Evolutionary conservation across 1,140 invertebrate species (phyloP), one percentile per base, ranked within the genome.

Genomic region (Drepana arcuata): DNA sequence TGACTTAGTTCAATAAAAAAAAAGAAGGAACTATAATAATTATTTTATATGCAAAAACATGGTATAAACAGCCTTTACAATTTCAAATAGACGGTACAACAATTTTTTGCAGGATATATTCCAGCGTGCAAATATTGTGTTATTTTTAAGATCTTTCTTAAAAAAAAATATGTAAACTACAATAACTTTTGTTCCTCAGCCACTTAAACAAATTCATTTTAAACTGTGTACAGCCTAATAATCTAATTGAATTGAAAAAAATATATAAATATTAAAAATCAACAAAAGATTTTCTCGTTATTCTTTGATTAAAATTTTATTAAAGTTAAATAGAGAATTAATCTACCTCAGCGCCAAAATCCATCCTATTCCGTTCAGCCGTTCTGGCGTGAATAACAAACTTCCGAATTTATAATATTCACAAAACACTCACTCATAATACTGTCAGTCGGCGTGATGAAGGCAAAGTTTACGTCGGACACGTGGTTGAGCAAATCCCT

Each of bases 391-490:
- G 9, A 5, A 21, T 21, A 21, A 4, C 18, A 9, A n/a, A n/a
- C n/a, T n/a, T n/a, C n/a, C n/a, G n/a, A n/a, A n/a, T n/a, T n/a
- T 21, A 4, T 21, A 21, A 9, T 21, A 26, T 6, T 26, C 4
- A 29, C 2, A 14, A 29, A 2, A 14, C 36, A 38, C 38, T 52
- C 14, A 61, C 60, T 59, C 14, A 42, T 34, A 33, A 74, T 63
- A n/a, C 56, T 45, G 4, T 35, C 37, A 28, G 51, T 65, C 9
- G 63, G 55, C 28, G 50, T 38, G 5, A 84, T 71, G 30, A 82
- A 85, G 0, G 83, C 55, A 48, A 86, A 84, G 47, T 84, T 81
- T 2, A 86, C 64, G 31, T 86, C 83, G 0, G 80, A 70, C 4
- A 85, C 60, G 14, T 72, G 64, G 9, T 63, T 52, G 6, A 84